These are phyloP conservation scores for Sciurus niger DNA, from an alignment of 2,113 vertebrate species.

Conservation along the genomic window DNA sequence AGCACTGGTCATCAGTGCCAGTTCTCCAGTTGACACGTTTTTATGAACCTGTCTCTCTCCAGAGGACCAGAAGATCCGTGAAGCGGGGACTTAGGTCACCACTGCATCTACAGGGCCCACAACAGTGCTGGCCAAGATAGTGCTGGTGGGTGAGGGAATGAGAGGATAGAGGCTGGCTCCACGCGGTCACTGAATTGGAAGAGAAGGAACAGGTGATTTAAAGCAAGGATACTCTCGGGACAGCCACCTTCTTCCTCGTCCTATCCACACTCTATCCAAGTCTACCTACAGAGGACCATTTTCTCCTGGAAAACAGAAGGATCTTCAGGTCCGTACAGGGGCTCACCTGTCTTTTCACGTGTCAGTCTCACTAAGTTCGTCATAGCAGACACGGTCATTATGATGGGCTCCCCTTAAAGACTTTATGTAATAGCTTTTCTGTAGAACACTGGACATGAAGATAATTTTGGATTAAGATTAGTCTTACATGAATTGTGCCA, in stretches of 20 bases:
- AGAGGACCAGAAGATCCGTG: not conserved
- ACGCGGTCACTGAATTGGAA: not conserved
- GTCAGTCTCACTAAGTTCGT: not conserved
- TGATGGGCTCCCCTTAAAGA: not conserved
- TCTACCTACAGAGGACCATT: not conserved
- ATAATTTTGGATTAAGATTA: slow-evolving; percentile 3
- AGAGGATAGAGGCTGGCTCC: too few species aligned
- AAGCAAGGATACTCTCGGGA: not conserved
- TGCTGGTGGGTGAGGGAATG: not conserved
- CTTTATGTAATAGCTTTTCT: not conserved
- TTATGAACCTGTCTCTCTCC: not conserved
- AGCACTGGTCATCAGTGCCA: not conserved
- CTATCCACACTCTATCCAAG: not conserved
- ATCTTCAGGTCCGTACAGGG: not conserved
- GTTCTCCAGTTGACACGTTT: not conserved
- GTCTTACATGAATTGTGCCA: not conserved
- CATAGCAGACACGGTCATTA: not conserved
- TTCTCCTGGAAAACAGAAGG: not conserved
- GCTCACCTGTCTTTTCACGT: too few species aligned
- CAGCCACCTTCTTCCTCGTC: not conserved
- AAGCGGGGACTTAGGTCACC: not conserved
- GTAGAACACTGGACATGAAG: not conserved
- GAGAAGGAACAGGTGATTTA: not conserved
- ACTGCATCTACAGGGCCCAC: not conserved
- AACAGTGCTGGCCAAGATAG: not conserved